phyloP scores from a whole-genome alignment of 2,797 vertebrate species.

The Erpetoichthys calabaricus region DNA sequence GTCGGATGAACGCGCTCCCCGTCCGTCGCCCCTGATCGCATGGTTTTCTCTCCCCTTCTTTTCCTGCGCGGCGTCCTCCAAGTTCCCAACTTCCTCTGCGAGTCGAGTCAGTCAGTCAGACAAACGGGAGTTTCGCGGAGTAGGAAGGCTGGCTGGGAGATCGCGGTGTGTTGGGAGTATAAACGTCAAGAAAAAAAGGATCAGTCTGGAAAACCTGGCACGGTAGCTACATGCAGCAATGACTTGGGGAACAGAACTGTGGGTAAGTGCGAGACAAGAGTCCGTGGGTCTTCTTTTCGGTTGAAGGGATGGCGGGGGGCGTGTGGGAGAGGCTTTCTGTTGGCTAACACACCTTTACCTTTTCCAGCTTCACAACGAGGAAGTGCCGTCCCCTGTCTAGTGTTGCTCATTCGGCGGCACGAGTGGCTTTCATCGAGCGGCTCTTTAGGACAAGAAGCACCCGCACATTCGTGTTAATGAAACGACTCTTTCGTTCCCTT shows the following conservation, averaged over 20 bases:
- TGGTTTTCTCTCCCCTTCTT: conserved; percentile 9
- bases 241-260: conserved; percentile 74
- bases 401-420: too few species aligned
- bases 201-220: conserved; percentile 32
- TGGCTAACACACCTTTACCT: background rate
- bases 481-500: too few species aligned
- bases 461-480: too few species aligned
- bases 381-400: too few species aligned
- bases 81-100: conserved; percentile 20
- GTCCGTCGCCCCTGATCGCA: too few species aligned
- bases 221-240: conserved; percentile 35
- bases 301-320: too few species aligned
- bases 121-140: conserved; percentile 8
- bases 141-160: conserved; percentile 15
- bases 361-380: too few species aligned
- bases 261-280: conserved; percentile 43
- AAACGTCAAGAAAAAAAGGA: conserved; percentile 29
- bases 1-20: too few species aligned
- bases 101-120: conserved; percentile 6
- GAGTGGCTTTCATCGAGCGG: too few species aligned
- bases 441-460: too few species aligned
- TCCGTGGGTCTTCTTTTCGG: too few species aligned
- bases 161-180: conserved; percentile 23
- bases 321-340: too few species aligned
- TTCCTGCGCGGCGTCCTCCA: conserved; percentile 17